phyloP scores from a whole-genome alignment of 2,113 vertebrate species.

The Ctenodactylus gundi region DNA sequence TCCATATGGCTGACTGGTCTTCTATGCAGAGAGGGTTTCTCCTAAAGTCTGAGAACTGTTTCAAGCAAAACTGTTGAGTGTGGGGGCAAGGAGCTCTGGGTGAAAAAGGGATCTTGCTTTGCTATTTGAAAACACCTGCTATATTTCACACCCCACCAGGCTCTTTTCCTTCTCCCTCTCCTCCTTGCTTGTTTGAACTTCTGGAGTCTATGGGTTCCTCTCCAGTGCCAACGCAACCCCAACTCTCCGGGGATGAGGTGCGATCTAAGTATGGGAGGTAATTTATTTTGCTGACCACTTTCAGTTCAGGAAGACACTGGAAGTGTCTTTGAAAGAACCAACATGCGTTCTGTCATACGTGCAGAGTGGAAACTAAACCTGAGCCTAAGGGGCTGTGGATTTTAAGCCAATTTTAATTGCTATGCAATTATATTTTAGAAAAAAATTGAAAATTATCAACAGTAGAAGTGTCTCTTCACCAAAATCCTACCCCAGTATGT shows the following conservation, averaged over 20 bases:
- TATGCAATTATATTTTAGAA: not conserved
- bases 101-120: not conserved
- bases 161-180: not conserved
- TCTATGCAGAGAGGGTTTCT: not conserved
- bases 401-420: not conserved
- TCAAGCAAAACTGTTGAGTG: not conserved
- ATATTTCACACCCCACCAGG: not conserved
- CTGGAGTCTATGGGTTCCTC: not conserved
- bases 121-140: not conserved
- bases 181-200: not conserved
- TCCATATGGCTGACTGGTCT: not conserved
- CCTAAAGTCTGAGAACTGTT: not conserved
- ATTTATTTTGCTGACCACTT: not conserved
- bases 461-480: not conserved
- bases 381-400: not conserved
- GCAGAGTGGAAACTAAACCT: not conserved
- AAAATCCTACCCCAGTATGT: not conserved
- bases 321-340: not conserved
- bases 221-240: no score
- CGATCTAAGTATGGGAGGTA: not conserved
- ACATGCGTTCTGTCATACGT: not conserved
- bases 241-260: not conserved
- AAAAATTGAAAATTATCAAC: constrained; percentile 6
- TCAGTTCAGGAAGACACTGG: not conserved
- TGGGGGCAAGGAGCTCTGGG: not conserved